These are phyloP conservation scores for Scolanthus callimorphus DNA, from an alignment of 92 coral and sea anemone species.

Conservation along the genomic window DNA sequence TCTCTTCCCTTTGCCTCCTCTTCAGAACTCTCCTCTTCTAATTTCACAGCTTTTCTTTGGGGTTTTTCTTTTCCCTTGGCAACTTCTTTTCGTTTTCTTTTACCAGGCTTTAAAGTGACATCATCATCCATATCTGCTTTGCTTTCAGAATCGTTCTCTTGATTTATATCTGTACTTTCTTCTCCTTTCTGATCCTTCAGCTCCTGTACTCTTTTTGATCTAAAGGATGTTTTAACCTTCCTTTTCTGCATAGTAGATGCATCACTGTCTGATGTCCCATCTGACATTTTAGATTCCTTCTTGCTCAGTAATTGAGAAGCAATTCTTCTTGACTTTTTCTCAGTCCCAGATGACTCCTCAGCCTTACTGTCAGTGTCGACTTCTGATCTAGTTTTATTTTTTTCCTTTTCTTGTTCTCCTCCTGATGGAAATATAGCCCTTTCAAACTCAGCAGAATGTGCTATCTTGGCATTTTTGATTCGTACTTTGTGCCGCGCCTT, in stretches of 20 bases:
- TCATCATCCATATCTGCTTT: neutral
- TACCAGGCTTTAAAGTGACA: neutral
- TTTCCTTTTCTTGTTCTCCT: neutral
- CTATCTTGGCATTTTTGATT: conserved; percentile 8
- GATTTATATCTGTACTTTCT: conserved; percentile 2
- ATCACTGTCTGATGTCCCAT: neutral
- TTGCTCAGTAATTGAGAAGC: too few relatives aligned
- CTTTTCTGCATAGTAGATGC: too few relatives aligned
- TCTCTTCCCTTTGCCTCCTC: too few relatives aligned
- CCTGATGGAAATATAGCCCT: conserved; percentile 3
- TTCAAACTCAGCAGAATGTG: neutral
- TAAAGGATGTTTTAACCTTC: too few relatives aligned
- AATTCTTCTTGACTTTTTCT: too few relatives aligned
- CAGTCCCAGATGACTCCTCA: too few relatives aligned
- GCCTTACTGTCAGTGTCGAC: too few relatives aligned
- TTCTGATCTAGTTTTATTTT: neutral
- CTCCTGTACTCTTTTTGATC: too few relatives aligned
- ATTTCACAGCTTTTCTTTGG: too few relatives aligned
- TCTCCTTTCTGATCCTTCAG: conserved; percentile 14
- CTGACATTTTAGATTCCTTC: too few relatives aligned
- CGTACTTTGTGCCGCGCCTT: conserved; percentile 10
- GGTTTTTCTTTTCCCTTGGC: neutral
- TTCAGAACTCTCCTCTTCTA: neutral
- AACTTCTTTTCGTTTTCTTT: conserved; percentile 2
- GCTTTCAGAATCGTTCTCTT: conserved; percentile 6